phyloP scores from a whole-genome alignment of 2,113 vertebrate genomes.

The Felis catus region DNA sequence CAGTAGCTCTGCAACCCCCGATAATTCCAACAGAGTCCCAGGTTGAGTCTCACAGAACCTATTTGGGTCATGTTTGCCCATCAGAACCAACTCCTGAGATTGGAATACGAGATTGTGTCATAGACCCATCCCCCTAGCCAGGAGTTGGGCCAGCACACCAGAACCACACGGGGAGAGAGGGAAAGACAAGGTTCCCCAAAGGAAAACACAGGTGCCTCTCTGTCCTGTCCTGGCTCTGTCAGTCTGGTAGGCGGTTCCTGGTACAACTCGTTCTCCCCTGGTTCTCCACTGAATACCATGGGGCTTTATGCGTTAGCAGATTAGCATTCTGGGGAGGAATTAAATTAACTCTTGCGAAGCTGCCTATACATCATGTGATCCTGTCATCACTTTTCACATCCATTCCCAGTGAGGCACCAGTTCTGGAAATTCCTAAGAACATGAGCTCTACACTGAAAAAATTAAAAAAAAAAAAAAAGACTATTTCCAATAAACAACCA shows the following conservation, averaged over 20 bases:
- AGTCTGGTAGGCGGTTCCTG: neutral
- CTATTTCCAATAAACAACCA: neutral
- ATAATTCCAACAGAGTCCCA: neutral
- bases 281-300: rapidly evolving
- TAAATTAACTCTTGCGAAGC: neutral
- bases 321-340: neutral
- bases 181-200: neutral
- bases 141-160: neutral
- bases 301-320: neutral
- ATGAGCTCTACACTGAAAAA: neutral
- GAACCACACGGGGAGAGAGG: neutral
- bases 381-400: neutral
- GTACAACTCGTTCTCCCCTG: neutral
- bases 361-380: neutral
- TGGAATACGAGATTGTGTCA: neutral
- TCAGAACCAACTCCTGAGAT: neutral
- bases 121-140: neutral
- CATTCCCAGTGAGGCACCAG: neutral
- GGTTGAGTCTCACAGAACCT: neutral
- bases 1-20: neutral
- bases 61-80: neutral
- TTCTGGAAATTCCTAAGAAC: neutral
- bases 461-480: neutral
- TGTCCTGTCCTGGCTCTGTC: neutral
- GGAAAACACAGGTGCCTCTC: neutral